A percentile compares a stretch with the other conserved stretches of the same genome.
phyloP scores from a whole-genome alignment of 2,888 invertebrate genomes.

The Trachelus iudaicus region DNA sequence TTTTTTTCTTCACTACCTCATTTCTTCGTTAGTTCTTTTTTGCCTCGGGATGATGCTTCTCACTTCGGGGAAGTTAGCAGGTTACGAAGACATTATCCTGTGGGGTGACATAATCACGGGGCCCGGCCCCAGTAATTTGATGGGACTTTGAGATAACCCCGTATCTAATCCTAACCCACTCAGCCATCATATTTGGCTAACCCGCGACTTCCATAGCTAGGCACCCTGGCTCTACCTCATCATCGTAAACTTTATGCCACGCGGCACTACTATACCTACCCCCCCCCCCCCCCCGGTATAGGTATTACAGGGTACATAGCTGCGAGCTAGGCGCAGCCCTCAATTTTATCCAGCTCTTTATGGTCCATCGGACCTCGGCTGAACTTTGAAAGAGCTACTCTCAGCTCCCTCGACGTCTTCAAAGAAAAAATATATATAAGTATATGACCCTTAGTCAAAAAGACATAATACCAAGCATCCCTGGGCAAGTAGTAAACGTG shows the following conservation, averaged over 20 bases:
- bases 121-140: not conserved
- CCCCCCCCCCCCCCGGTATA: slow-evolving; percentile 14
- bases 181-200: not conserved
- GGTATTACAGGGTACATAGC: slow-evolving; percentile 30
- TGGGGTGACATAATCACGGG: slow-evolving; percentile 3
- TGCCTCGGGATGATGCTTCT: not conserved
- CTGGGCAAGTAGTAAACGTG: not conserved
- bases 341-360: slow-evolving; percentile 43
- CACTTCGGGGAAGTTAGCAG: not conserved
- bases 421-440: not conserved
- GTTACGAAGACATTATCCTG: not conserved
- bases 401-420: not conserved
- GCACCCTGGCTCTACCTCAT: slow-evolving; percentile 36
- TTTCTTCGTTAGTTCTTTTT: not conserved
- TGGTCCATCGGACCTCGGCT: slow-evolving; percentile 38
- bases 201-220: not conserved
- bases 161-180: slow-evolving; percentile 3
- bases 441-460: not conserved
- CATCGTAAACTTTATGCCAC: slow-evolving; percentile 49
- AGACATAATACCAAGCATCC: not conserved
- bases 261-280: slow-evolving; percentile 20
- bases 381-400: slow-evolving; percentile 31
- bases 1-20: not conserved
- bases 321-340: slow-evolving; percentile 7
- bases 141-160: slow-evolving; percentile 4